Percentiles rank a stretch among this genome's conserved stretches.
These are phyloP conservation scores for Caretta caretta DNA, from an alignment of 2,113 vertebrate species.

Conservation along the genomic window DNA sequence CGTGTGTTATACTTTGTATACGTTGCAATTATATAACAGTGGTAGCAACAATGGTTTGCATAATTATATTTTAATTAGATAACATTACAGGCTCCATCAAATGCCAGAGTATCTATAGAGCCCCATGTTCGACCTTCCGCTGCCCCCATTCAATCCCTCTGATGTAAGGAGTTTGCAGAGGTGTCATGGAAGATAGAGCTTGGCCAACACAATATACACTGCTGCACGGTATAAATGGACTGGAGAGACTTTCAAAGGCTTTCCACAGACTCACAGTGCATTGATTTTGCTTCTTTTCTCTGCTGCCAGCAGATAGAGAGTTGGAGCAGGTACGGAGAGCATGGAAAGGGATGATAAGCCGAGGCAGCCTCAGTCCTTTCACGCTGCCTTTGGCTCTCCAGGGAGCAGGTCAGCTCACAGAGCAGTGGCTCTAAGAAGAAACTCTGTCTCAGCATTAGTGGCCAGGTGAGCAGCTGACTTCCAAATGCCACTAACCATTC, in stretches of 20 bases:
- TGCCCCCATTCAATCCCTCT: background rate
- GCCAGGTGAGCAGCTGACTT: conserved; percentile 77
- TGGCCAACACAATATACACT: background rate
- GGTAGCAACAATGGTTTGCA: too few relatives aligned
- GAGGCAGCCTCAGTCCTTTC: conserved; percentile 79
- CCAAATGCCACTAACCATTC: background rate
- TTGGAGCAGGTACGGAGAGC: background rate
- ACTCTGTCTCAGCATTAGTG: conserved; percentile 85
- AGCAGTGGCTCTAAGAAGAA: conserved; percentile 66
- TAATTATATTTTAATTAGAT: too few relatives aligned
- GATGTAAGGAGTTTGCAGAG: background rate
- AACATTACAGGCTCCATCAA: too few relatives aligned
- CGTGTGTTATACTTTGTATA: too few relatives aligned
- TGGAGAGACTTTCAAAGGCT: background rate
- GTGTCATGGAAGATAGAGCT: background rate
- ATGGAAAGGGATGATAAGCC: conserved; percentile 75
- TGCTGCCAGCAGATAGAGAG: background rate
- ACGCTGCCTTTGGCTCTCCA: conserved; percentile 62
- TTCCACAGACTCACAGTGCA: background rate
- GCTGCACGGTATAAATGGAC: background rate
- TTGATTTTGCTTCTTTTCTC: background rate
- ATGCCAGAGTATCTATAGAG: background rate
- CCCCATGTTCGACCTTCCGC: background rate
- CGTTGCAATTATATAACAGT: too few relatives aligned
- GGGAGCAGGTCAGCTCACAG: conserved; percentile 40